Evolutionary conservation across 2,888 invertebrate genomes (phyloP).

Genomic region (Ichneumoninae sp.): DNA sequence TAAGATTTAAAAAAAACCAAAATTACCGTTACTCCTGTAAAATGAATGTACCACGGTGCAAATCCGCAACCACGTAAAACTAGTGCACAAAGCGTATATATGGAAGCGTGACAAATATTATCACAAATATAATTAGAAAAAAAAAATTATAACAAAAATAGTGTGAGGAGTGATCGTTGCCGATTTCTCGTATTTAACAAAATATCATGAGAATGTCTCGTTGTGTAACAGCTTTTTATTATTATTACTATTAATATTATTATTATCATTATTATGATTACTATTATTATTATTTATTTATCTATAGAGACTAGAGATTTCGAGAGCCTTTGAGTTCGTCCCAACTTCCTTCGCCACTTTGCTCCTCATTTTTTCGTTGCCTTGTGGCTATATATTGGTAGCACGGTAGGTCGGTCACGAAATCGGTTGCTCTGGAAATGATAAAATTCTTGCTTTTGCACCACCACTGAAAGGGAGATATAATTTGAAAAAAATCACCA

Average conservation of each 20-base stretch:
- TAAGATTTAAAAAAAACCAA: neutral
- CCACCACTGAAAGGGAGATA: neutral
- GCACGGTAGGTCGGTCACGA: constrained; percentile 55
- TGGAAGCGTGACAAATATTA: constrained; percentile 43
- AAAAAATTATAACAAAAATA: constrained; percentile 3
- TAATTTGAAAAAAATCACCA: constrained; percentile 6
- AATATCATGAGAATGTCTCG: constrained; percentile 50
- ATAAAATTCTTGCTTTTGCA: constrained; percentile 16
- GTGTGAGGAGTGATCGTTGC: constrained; percentile 44
- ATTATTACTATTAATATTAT: constrained; percentile 13
- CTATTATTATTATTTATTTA: constrained; percentile 37
- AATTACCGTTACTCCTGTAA: neutral
- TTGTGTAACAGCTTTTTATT: constrained; percentile 52
- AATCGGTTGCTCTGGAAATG: constrained; percentile 24
- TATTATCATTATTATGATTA: neutral
- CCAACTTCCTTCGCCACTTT: constrained; percentile 28
- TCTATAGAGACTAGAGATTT: constrained; percentile 51
- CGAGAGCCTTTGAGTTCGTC: constrained; percentile 36
- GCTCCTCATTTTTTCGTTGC: constrained; percentile 20
- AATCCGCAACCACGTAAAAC: constrained; percentile 48
- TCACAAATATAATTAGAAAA: constrained; percentile 22
- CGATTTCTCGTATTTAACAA: constrained; percentile 40
- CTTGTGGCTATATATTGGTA: constrained; percentile 49
- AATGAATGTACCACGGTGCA: constrained; percentile 21
- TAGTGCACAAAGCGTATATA: constrained; percentile 57